Evolutionary conservation across 2,113 vertebrate species (phyloP).

Genomic region (Cercocebus atys): DNA sequence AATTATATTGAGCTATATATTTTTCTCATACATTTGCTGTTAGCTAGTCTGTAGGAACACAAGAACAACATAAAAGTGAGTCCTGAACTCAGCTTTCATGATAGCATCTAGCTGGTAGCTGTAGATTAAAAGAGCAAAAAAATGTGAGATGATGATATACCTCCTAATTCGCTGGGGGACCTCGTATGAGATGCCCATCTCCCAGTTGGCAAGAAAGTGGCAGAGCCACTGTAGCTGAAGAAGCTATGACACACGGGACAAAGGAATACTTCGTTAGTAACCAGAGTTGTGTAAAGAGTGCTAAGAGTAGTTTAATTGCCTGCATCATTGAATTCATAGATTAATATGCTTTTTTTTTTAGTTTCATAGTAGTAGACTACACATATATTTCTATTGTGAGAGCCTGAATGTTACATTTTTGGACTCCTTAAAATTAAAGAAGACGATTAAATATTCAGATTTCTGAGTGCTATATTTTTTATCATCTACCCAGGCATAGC

Average conservation of each 20-base stretch:
- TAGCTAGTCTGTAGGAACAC: neutral
- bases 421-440: neutral
- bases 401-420: neutral
- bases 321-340: neutral
- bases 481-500: neutral
- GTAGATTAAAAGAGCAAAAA: neutral
- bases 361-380: neutral
- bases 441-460: neutral
- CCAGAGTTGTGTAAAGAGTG: neutral
- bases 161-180: neutral
- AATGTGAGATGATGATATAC: fast-evolving
- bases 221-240: neutral
- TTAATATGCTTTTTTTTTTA: neutral
- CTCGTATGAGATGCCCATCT: neutral
- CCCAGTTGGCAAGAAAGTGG: neutral
- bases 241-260: fast-evolving
- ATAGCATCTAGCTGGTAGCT: neutral
- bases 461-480: neutral
- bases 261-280: neutral
- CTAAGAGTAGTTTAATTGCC: neutral
- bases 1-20: neutral
- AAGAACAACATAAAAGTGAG: neutral
- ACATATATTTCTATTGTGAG: neutral
- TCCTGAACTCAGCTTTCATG: neutral
- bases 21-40: neutral